These are phyloP conservation scores for Crotalus helleri DNA, from an alignment of 2,113 vertebrate genomes.

Conservation along the genomic window DNA sequence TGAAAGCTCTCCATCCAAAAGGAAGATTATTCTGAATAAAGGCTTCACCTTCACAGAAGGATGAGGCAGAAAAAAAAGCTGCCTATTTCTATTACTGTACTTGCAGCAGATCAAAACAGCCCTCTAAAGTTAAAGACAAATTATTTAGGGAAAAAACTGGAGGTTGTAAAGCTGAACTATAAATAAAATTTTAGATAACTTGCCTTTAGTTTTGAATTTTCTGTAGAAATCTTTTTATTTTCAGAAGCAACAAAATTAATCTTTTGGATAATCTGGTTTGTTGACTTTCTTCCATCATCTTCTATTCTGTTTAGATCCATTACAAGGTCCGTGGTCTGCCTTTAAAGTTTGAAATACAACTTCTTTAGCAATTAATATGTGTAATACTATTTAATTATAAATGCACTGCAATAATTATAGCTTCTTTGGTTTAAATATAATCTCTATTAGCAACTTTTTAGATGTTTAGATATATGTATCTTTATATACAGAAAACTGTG, in stretches of 20 bases:
- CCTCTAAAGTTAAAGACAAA: not conserved
- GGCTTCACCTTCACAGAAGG: not conserved
- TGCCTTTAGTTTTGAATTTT: constrained; percentile 82
- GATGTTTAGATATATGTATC: not conserved
- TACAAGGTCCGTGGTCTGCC: constrained; percentile 73
- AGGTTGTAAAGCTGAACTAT: not conserved
- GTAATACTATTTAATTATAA: constrained; percentile 1
- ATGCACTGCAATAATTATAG: not conserved
- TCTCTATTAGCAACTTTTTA: not conserved
- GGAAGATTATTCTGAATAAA: not conserved
- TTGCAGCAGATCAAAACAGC: not conserved
- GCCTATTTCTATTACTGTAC: not conserved
- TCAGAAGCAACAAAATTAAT: constrained; percentile 70
- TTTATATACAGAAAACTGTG: not conserved
- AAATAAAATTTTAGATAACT: not conserved
- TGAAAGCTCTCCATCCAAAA: not conserved
- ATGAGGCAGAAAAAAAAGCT: not conserved
- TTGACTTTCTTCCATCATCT: constrained; percentile 60
- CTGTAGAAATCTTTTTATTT: constrained; percentile 68
- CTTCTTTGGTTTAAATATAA: not conserved
- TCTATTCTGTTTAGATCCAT: constrained; percentile 69
- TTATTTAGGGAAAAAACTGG: not conserved
- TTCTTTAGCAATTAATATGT: not conserved
- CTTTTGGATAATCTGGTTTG: constrained; percentile 68
- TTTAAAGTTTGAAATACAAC: constrained; percentile 58